Conservation (phyloP, 2,113 vertebrate genomes). For the Coreoperca whiteheadi region DNA sequence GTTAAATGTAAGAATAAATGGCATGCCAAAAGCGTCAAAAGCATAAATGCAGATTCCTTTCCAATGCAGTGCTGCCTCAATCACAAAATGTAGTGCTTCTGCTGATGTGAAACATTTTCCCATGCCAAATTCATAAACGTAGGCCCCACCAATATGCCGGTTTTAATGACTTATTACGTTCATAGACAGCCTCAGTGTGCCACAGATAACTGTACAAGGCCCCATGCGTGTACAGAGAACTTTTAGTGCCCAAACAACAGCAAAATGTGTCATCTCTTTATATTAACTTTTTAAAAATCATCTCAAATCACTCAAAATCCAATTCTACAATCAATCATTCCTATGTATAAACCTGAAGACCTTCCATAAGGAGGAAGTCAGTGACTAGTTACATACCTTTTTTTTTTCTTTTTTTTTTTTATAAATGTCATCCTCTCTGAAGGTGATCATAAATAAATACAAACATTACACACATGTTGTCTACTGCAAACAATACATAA, state of each 20-base stretch:
- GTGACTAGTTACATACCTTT: constrained; percentile 49
- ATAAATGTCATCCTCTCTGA: constrained; percentile 84
- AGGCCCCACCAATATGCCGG: constrained; percentile 86
- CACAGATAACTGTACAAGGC: constrained; percentile 79
- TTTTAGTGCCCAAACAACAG: constrained; percentile 90
- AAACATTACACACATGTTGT: constrained; percentile 96
- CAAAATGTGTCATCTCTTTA: constrained; percentile 81
- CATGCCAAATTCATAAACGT: constrained; percentile 78
- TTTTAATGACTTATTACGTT: constrained; percentile 76
- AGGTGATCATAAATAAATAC: constrained; percentile 99
- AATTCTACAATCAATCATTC: constrained; percentile 91
- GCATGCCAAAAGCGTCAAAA: constrained; percentile 93
- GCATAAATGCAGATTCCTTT: constrained; percentile 87
- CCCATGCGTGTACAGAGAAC: constrained; percentile 82
- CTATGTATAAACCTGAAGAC: constrained; percentile 89
- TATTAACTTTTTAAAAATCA: constrained; percentile 73
- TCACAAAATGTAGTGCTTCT: constrained; percentile 90
- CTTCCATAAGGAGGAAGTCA: constrained; percentile 83
- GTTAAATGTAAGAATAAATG: constrained; percentile 91
- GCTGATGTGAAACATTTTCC: constrained; percentile 88
- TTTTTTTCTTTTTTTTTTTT: constrained; percentile 22
- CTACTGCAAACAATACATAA: constrained; percentile 95
- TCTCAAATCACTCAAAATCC: constrained; percentile 86
- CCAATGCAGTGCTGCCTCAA: constrained; percentile 85
- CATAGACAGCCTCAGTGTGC: constrained; percentile 75